Evolutionary conservation across 2,797 vertebrate genomes (phyloP).

Genomic region (Trichosurus vulpecula): DNA sequence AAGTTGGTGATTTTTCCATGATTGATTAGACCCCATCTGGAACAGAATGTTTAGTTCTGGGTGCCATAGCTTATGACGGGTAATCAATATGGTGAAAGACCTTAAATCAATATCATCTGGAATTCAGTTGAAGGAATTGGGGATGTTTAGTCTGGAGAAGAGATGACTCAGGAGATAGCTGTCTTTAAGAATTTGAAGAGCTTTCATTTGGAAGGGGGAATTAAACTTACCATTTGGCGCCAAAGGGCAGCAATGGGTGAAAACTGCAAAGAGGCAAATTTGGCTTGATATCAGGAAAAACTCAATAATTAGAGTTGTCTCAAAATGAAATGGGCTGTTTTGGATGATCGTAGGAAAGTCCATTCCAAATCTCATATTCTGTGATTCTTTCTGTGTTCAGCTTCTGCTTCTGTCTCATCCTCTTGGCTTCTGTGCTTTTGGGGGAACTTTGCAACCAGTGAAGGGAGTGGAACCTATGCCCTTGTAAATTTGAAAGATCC

Average conservation of each 20-base stretch:
- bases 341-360: neutral
- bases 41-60: neutral
- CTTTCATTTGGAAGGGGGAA: neutral
- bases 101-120: neutral
- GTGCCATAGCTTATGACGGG: neutral
- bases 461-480: neutral
- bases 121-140: neutral
- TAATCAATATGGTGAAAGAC: neutral
- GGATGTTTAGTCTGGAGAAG: neutral
- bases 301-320: neutral
- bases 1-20: neutral
- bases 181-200: neutral
- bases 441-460: neutral
- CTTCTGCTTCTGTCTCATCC: neutral
- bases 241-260: neutral
- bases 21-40: neutral
- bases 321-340: neutral
- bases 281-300: neutral
- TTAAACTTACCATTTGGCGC: neutral
- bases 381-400: neutral
- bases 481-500: neutral
- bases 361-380: neutral
- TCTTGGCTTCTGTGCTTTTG: neutral
- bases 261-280: neutral
- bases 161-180: neutral